Evolutionary conservation across 2,888 invertebrate genomes (phyloP), one percentile per base, ranked within the genome.

Genomic region (Tiliacea citrago): DNA sequence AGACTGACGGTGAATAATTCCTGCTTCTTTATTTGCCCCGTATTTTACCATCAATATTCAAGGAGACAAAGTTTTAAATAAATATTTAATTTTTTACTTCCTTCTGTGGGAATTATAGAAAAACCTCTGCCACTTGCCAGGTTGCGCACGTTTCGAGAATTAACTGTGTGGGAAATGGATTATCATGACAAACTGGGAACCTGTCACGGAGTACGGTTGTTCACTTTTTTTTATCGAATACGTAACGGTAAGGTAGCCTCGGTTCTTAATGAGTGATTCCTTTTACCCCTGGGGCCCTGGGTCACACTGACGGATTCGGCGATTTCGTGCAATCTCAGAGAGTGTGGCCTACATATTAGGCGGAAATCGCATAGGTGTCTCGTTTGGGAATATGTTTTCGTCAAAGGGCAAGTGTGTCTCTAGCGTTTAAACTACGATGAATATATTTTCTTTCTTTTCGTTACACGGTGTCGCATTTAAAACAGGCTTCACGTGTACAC

Each of bases 161-260:
- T 83, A 85, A 77, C 79, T 61, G 71, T 79, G 74, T 78, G 78
- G 71, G 80, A 83, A 86, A 81, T 76, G 78, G 85, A 85, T 85
- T 86, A 86, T 70, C 75, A 77, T 86, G 83, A 78, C 74, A 80
- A 84, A 86, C 75, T 77, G 68, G 73, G 84, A 82, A 79, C 83
- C 76, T 78, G 84, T 65, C 77, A 75, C 69, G 81, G 16, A 73
- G 69, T 70, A 68, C 72, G 58, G 71, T 77, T 70, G 57, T 72
- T 63, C 62, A 77, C 77, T 86, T 86, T 79, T 86, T 79, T 75
- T 61, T 82, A 61, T 63, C 42, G 65, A 68, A 63, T 58, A 51
- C 29, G 62, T 75, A 72, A 69, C 66, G 61, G 65, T 51, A 55
- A 61, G 12, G 29, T 45, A 29, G 55, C 35, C 49, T 69, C 39